These are phyloP conservation scores for Lophotis ruficrista DNA, from an alignment of 2,113 vertebrate species.

Conservation along the genomic window DNA sequence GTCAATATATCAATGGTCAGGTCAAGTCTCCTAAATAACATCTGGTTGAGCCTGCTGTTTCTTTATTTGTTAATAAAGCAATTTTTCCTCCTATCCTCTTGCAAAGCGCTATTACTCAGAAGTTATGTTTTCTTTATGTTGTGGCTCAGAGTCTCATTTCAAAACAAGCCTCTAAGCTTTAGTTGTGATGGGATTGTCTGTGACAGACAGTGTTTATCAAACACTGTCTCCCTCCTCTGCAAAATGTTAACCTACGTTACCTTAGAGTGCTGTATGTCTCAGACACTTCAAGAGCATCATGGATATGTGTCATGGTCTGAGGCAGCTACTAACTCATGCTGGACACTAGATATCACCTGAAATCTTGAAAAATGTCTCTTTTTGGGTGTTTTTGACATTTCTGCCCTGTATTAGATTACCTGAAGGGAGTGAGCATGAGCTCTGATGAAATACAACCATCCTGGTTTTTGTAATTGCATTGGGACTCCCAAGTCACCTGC, in stretches of 20 bases:
- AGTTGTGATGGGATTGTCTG: not conserved
- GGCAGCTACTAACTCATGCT: not conserved
- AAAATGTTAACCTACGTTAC: not conserved
- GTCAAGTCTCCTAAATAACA: slow-evolving; percentile 1
- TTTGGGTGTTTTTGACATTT: not conserved
- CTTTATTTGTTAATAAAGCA: slow-evolving; percentile 30
- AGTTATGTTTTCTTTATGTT: not conserved
- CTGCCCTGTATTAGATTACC: not conserved
- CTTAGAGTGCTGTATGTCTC: not conserved
- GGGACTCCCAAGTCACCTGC: not conserved
- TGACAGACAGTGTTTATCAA: not conserved
- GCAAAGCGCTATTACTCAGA: not conserved
- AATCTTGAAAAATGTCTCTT: not conserved
- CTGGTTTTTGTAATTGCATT: fast-evolving
- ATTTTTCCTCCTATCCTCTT: slow-evolving; percentile 1
- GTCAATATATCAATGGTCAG: slow-evolving; percentile 21
- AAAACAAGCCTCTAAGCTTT: not conserved
- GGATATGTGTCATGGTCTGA: not conserved
- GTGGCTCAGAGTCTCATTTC: not conserved
- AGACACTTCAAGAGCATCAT: not conserved
- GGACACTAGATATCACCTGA: not conserved
- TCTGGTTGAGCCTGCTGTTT: not conserved
- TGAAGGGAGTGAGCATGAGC: not conserved
- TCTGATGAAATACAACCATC: not conserved
- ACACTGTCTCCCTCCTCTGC: not conserved